Base-by-base conservation (phyloP, 2,888 invertebrate species). In the Bibio marci region DNA sequence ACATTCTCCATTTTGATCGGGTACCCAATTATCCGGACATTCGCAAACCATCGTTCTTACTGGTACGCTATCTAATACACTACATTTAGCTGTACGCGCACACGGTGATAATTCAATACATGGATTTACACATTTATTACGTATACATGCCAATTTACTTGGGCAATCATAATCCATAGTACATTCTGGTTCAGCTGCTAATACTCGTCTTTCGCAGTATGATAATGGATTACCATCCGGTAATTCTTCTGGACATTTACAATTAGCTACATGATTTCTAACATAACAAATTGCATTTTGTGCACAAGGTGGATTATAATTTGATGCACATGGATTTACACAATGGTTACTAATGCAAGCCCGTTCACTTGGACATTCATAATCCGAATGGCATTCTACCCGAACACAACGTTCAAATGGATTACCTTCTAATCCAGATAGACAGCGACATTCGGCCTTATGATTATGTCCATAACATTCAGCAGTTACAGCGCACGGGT, bases 31-130 rank as follows among this genome's bases (percentile, higher is more conserved):
- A 49, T 81, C 80, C 0, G 86, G 83, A 51, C 88, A 88, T 41
- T 82, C 80, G 55, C 88, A 90, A 35, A 83, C 79, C 73, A 90
- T 77, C 4, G 88, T 88, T 46, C 87, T 67, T 38, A 88, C 80
- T 17, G 88, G 88, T 30, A 80, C 68, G 42, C 87, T 86, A 52
- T 90, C 83, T 13, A 86, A 67, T 11, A 88, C 87, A 41, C 76
- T 76, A 57, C 90, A 91, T 38, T 73, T 70, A 4, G 86, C 78
- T 39, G 75, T 73, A 41, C 70, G 67, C 36, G 73, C 68, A 50
- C 88, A 90, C 2, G 88, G 88, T 49, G 73, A 73, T 14, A 86
- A 66, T 51, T 71, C 74, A 12, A 63, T 65, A 55, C 87, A 87
- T 19, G 86, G 85, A 58, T 86, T 76, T 10, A 77, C 74, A 57